Base-by-base conservation (phyloP, 2,113 vertebrate species). In the Perognathus longimembris region DNA sequence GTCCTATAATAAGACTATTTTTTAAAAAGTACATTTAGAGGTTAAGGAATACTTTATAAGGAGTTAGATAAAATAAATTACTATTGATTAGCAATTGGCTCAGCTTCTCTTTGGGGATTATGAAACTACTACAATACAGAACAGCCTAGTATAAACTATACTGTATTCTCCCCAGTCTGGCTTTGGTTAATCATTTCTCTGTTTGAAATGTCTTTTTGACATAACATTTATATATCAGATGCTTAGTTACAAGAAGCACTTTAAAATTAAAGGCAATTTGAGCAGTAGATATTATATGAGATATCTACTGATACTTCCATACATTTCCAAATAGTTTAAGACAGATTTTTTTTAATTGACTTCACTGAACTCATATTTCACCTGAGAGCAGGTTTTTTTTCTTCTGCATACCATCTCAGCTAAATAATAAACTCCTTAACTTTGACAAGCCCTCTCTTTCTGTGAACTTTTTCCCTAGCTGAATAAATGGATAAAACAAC, bases 21-120 rank as follows among this genome's bases (percentile, higher is more conserved):
- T 63, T 54, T 54, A 54, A 73, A 91, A 89, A 95, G 54, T 88
- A 87, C 34, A 79, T 89, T 75, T 88, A 96, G 61, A 82, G 89
- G 96, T 98, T 98, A 97, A 97, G 80, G 89, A 94, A 63, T 92
- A 0, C 1, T 97, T 97, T 97, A 93, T 97, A 92, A 75, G 22
- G 96, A 66, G 89, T 97, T 96, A 96, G 95, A 92, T 90, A 89
- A 97, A 98, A 98, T 98, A 98, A 45, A 98, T 97, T 98, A 96
- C 87, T 98, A 98, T 98, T 92, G 98, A 98, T 98, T 98, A 97
- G 95, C 91, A 96, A 97, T 97, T 97, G 96, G 78, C 96, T 87
- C 74, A 82, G 92, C 95, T 89, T 97, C 92, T 97, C 95, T 95
- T 79, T 93, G 96, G 97, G 95, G 96, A 93, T 97, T 97, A 97